These are phyloP conservation scores for Beroe ovata DNA, from an alignment of 37 sponge, comb jelly and placozoan genomes.

Conservation along the genomic window DNA sequence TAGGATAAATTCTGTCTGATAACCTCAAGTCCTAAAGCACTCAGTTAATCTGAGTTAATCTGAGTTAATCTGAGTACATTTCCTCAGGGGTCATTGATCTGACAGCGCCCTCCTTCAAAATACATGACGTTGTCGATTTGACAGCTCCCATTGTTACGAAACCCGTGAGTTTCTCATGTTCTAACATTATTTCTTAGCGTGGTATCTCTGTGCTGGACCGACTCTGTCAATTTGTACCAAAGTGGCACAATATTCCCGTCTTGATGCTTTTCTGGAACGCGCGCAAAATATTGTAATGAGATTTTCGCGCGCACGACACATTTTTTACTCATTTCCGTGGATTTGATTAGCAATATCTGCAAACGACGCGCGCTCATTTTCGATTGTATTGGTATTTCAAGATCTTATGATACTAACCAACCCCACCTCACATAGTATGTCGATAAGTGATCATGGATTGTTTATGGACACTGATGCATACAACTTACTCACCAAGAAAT, in stretches of 20 bases:
- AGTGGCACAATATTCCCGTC: too few species aligned
- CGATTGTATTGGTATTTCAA: too few species aligned
- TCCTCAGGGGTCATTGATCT: conserved; percentile 43
- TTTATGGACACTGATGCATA: conserved; percentile 34
- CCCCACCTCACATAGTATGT: background rate
- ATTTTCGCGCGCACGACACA: conserved; percentile 7
- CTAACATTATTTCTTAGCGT: background rate
- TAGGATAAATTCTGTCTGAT: too few species aligned
- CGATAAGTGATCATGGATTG: conserved; percentile 14
- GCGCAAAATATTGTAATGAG: background rate
- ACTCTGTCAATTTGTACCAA: too few species aligned
- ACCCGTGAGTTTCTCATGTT: background rate
- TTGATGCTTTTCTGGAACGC: background rate
- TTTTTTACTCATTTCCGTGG: too few species aligned
- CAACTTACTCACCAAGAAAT: background rate
- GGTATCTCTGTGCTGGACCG: background rate
- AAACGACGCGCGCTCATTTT: too few species aligned
- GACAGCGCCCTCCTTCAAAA: conserved; percentile 12
- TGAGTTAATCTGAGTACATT: too few species aligned
- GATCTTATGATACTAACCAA: background rate
- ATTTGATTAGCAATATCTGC: too few species aligned
- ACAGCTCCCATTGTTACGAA: background rate
- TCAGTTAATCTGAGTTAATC: too few species aligned
- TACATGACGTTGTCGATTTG: conserved; percentile 46
- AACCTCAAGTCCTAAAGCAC: too few species aligned